Evolutionary conservation across 2,797 vertebrate species (phyloP), one percentile per base, ranked within the genome.

Genomic region (Hafferia zeledoni): DNA sequence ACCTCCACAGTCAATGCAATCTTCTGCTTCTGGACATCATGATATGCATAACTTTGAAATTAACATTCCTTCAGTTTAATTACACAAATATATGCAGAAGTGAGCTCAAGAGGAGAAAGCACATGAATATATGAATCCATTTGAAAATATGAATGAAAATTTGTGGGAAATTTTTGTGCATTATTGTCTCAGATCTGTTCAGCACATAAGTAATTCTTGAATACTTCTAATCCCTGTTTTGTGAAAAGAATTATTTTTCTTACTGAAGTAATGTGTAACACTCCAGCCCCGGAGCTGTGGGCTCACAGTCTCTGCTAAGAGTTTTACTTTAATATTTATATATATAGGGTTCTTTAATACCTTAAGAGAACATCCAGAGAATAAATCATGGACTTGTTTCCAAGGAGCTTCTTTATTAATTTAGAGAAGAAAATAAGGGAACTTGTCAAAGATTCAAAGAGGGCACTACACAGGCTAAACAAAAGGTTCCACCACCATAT

Each of bases 61-160:
- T 44, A 86, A 57, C 0, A 3, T 49, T 60, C 39, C 44, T 79
- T 83, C 41, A 33, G 30, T 64, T 78, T 64, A 86, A 78, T 56
- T 74, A 53, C 56, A 68, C 14, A 89, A 87, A 84, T 52, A 2
- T 28, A 55, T 39, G 33, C 60, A 53, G 12, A 71, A 94, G 15
- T n/a, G 37, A 94, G 30, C 19, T 83, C 78, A 80, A 39, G 50
- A 61, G 14, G 35, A 92, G 55, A 67, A 91, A 41, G 22, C 6
- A 53, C 17, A 74, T 68, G 44, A 87, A 85, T 85, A 72, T 9
- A 61, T 67, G 18, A 91, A 92, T 77, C 37, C 14, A 64, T 74
- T 56, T 60, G n/a, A 91, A 94, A 77, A 77, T 31, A 89, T 60
- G 25, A 93, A 87, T 64, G n/a, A 83, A 83, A 71, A 85, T 46